Evolutionary conservation across 2,888 invertebrate genomes (phyloP).

Genomic region (Chymomyza fuscimana): DNA sequence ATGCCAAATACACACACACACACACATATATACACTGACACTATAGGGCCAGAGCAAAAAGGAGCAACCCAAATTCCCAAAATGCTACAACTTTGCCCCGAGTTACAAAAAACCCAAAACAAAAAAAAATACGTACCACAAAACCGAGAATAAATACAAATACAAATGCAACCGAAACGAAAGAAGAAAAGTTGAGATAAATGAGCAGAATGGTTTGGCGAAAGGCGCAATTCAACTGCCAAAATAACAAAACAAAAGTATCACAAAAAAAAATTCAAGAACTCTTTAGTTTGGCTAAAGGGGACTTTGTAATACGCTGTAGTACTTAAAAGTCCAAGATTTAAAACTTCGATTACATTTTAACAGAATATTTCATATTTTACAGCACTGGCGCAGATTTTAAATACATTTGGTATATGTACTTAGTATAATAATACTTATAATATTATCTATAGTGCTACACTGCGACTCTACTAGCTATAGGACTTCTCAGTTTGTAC

Average conservation of each 20-base stretch:
- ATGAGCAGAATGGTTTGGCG: constrained; percentile 71
- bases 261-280: background rate
- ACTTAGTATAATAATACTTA: no score
- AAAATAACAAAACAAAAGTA: constrained; percentile 53
- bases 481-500: no score
- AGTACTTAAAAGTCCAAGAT: background rate
- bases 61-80: constrained; percentile 71
- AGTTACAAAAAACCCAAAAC: constrained; percentile 19
- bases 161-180: constrained; percentile 53
- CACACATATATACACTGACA: constrained; percentile 29
- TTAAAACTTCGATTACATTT: background rate
- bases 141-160: constrained; percentile 22
- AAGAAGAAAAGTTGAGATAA: constrained; percentile 67
- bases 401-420: no score
- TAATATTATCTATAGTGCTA: no score
- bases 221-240: constrained; percentile 72
- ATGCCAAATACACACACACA: constrained; percentile 43
- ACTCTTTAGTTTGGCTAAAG: background rate
- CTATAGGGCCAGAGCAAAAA: constrained; percentile 42
- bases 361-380: no score
- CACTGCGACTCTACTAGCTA: no score
- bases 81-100: constrained; percentile 66
- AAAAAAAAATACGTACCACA: background rate
- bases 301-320: background rate
- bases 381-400: no score